phyloP scores from a whole-genome alignment of 2,113 vertebrate species.

The Piaya cayana region DNA sequence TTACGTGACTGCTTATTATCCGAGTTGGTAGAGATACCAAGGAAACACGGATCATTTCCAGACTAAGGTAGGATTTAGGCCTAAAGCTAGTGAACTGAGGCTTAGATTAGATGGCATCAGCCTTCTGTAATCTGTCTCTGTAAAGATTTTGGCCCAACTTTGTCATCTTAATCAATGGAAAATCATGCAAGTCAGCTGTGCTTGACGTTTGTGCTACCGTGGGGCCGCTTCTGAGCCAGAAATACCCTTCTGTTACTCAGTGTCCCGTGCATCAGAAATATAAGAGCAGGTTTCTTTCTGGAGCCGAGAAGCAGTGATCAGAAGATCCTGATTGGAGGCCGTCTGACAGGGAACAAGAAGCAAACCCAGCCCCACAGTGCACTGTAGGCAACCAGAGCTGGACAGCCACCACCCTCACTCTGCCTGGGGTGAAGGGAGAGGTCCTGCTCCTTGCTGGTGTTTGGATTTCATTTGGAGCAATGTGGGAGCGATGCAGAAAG shows the following conservation, averaged over 20 bases:
- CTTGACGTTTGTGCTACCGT: constrained; percentile 20
- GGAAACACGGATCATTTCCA: constrained; percentile 35
- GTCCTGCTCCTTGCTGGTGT: not conserved
- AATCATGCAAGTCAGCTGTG: constrained; percentile 56
- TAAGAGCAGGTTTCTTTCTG: not conserved
- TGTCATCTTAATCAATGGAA: constrained; percentile 62
- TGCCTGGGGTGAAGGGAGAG: fast-evolving
- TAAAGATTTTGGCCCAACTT: constrained; percentile 45
- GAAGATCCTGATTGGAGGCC: not conserved
- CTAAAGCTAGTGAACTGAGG: constrained; percentile 48
- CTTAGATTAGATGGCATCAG: constrained; percentile 61
- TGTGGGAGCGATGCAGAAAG: not conserved
- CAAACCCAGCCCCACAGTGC: not conserved
- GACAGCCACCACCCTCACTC: not conserved
- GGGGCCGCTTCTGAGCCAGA: constrained; percentile 2
- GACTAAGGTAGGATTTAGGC: constrained; percentile 45
- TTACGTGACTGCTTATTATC: constrained; percentile 44
- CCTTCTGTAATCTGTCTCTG: constrained; percentile 17
- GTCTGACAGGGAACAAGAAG: not conserved
- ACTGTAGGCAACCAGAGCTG: not conserved
- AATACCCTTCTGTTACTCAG: constrained; percentile 39
- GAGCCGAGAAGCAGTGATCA: not conserved
- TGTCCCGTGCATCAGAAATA: not conserved
- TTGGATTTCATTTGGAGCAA: not conserved
- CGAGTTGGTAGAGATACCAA: constrained; percentile 27